Percentiles rank a stretch among this genome's conserved stretches.
Conservation (phyloP, 2,113 vertebrate species). For the Eudyptes chrysolophus region DNA sequence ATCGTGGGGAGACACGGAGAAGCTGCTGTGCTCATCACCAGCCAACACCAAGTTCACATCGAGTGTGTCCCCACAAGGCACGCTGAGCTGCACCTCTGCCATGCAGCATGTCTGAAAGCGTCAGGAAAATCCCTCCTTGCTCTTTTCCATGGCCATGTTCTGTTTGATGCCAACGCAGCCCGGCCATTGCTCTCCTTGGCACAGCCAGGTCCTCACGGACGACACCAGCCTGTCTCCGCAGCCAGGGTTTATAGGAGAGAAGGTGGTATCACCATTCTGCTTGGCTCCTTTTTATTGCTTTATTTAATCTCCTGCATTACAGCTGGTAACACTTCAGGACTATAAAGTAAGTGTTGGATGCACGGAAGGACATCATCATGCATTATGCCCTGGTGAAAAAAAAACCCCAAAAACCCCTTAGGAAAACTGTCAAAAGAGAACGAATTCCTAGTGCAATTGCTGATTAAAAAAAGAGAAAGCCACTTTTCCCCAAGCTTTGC, state of each 20-base stretch:
- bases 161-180: rapidly evolving
- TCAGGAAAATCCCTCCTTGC: background rate
- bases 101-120: background rate
- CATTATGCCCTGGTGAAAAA: rapidly evolving
- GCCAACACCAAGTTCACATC: rapidly evolving
- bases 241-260: background rate
- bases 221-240: background rate
- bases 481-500: rapidly evolving
- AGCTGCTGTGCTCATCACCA: background rate
- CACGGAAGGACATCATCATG: background rate
- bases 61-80: rapidly evolving
- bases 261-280: background rate
- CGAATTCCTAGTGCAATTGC: rapidly evolving
- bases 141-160: background rate
- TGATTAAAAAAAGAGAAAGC: rapidly evolving
- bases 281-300: background rate
- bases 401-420: background rate
- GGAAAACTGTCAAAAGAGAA: background rate
- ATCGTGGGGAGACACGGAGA: rapidly evolving
- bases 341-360: background rate
- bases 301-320: rapidly evolving
- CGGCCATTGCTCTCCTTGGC: background rate
- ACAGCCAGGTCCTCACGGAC: background rate
- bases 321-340: rapidly evolving
- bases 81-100: background rate